A percentile compares a stretch with the other conserved stretches of the same genome.
These are phyloP conservation scores for Benthosema pterotum DNA, from an alignment of 2,797 vertebrate genomes.

Conservation along the genomic window DNA sequence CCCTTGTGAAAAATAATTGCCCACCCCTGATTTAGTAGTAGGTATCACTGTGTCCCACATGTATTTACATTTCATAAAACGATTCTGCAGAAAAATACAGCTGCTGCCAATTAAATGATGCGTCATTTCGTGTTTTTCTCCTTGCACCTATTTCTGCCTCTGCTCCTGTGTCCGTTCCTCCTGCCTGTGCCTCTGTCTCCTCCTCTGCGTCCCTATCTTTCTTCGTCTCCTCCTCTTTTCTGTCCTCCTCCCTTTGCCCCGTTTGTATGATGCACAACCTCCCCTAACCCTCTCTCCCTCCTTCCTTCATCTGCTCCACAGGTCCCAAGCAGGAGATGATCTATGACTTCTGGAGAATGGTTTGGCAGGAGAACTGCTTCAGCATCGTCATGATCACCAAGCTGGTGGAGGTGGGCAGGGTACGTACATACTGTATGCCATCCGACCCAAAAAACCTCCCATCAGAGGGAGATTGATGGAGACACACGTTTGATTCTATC, in stretches of 20 bases:
- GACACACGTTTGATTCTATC: constrained; percentile 37
- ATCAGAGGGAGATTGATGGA: constrained; percentile 48
- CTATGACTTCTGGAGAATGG: constrained; percentile 98
- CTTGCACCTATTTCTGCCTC: too few relatives aligned
- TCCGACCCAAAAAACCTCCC: constrained; percentile 49
- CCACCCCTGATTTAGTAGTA: too few relatives aligned
- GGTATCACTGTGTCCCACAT: too few relatives aligned
- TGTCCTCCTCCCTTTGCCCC: constrained; percentile 8
- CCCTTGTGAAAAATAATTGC: too few relatives aligned
- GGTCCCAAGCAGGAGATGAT: constrained; percentile 98
- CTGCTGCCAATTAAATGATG: too few relatives aligned
- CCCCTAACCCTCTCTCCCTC: too few relatives aligned
- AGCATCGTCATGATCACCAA: constrained; percentile 99
- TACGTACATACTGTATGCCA: constrained; percentile 83
- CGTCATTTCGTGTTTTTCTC: too few relatives aligned
- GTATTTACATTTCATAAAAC: too few relatives aligned
- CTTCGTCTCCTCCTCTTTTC: constrained; percentile 1
- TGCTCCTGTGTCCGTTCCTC: too few relatives aligned
- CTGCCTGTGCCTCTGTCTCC: too few relatives aligned
- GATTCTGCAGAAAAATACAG: too few relatives aligned
- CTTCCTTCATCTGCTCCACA: constrained; percentile 62
- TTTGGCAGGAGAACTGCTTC: constrained; percentile 97
- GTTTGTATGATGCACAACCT: too few relatives aligned
- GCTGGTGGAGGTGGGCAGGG: constrained; percentile 96
- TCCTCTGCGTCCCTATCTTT: constrained; percentile 6